Evolutionary conservation across 2,888 invertebrate genomes (phyloP).

Genomic region (Epicampocera succincta): DNA sequence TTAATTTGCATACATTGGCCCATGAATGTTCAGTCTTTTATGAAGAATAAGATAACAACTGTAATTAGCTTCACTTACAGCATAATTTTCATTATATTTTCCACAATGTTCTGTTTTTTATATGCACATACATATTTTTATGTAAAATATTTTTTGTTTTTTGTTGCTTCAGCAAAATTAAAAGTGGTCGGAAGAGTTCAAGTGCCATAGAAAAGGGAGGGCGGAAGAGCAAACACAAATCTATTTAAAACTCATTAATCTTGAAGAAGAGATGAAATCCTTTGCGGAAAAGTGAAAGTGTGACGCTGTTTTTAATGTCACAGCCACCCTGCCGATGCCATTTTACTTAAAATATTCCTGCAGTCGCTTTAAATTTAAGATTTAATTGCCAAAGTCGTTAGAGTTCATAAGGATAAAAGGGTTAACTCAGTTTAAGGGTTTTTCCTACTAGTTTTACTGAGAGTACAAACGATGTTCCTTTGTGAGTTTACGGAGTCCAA

Average conservation of each 20-base stretch:
- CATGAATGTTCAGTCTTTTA: constrained; percentile 52
- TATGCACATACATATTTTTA: no score
- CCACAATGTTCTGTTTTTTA: neutral
- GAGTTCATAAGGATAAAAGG: no score
- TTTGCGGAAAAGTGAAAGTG: constrained; percentile 29
- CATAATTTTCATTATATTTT: constrained; percentile 54
- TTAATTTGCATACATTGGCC: constrained; percentile 62
- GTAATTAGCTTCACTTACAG: constrained; percentile 65
- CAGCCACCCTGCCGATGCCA: neutral
- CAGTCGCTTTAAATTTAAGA: neutral
- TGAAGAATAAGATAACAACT: constrained; percentile 58
- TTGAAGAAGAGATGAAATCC: constrained; percentile 38
- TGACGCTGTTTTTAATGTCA: constrained; percentile 30
- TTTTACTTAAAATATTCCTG: neutral
- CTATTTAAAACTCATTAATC: constrained; percentile 66
- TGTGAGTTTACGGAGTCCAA: no score
- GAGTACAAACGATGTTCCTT: no score
- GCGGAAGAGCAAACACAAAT: constrained; percentile 16
- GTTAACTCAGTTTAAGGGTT: no score
- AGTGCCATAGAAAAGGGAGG: neutral
- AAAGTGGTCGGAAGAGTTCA: constrained; percentile 10
- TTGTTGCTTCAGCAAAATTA: neutral
- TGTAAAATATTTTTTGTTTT: constrained; percentile 20
- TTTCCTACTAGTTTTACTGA: no score
- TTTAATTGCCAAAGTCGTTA: neutral